Base-by-base conservation (phyloP, 2,113 vertebrate genomes). In the Psittacula cyanocephala region DNA sequence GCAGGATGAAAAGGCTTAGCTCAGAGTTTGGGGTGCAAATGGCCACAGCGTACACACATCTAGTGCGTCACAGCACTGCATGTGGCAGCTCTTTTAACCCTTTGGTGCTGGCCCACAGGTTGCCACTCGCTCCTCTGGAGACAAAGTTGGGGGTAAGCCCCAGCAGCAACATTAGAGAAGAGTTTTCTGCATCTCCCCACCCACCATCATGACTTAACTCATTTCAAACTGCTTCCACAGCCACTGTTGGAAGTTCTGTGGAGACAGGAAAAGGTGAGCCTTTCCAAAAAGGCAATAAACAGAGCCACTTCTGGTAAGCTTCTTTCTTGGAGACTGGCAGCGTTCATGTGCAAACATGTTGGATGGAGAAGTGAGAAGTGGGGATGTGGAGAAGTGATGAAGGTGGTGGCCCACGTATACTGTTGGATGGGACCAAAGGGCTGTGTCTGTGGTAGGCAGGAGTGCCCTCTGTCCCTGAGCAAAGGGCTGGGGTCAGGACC, bases 361-460 rank as follows among this genome's bases (percentile, higher is more conserved):
- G 46, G 46, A 35, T 35, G 63, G 62, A 64, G 88, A 81, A 89
- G 50, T 27, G 27, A n/a, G 69, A 84, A 65, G 41, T 18, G 37
- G 13, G 12, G 31, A 29, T 17, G 46, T 49, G 88, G 44, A 28
- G 74, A 63, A 12, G 19, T 16, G 39, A 8, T 12, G 23, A 2
- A 9, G 18, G 37, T 53, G 43, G 67, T 59, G 49, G 52, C 43
- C 76, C 5, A 0, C 0, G 2, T 9, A 1, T 20, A n/a, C 23
- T 0, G 0, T 8, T 7, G 39, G 23, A 20, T 23, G 64, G 31
- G 44, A 29, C 41, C 1, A 0, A 10, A 19, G 71, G 47, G 41
- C 25, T 84, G 82, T 4, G 17, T 43, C 72, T 77, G n/a, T 2
- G 2, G 43, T 22, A n/a, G 29, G 24, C 0, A 1, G 55, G 43